Percentiles rank a stretch among this genome's conserved stretches.
Conservation (phyloP, 2,113 vertebrate species). For the Cochlearius cochlearius region DNA sequence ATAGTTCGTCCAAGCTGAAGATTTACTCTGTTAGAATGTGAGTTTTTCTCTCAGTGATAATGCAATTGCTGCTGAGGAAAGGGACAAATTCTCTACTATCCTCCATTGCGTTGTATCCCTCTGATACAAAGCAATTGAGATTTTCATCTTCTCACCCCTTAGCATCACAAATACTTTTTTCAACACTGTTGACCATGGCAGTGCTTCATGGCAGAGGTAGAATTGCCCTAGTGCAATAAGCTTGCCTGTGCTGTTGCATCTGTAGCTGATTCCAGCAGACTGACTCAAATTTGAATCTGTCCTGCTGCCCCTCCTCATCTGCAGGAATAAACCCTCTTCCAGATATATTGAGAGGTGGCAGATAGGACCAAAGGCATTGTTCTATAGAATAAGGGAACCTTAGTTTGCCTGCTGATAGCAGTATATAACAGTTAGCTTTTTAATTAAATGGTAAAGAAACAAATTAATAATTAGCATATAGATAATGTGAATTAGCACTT, state of each 20-base stretch:
- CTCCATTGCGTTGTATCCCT: not conserved
- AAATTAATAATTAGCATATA: constrained; percentile 38
- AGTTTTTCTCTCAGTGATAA: not conserved
- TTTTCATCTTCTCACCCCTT: not conserved
- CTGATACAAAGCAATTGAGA: not conserved
- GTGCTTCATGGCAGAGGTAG: not conserved
- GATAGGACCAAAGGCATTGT: accelerated
- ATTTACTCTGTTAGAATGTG: not conserved
- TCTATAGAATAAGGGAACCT: not conserved
- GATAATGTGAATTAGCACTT: constrained; percentile 42
- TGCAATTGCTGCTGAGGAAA: not conserved
- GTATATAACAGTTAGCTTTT: not conserved
- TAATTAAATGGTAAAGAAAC: constrained; percentile 33
- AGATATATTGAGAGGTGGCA: not conserved
- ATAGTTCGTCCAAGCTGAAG: not conserved
- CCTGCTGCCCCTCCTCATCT: not conserved
- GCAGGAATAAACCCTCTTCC: not conserved
- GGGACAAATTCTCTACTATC: not conserved
- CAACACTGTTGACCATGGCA: not conserved
- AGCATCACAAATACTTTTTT: not conserved
- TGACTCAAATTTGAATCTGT: not conserved
- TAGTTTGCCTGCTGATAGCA: not conserved
- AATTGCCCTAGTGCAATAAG: not conserved
- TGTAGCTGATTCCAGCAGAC: not conserved
- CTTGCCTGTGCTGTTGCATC: not conserved